Evolutionary conservation across 2,888 invertebrate genomes (phyloP).

Genomic region (Leptinotarsa juncta): DNA sequence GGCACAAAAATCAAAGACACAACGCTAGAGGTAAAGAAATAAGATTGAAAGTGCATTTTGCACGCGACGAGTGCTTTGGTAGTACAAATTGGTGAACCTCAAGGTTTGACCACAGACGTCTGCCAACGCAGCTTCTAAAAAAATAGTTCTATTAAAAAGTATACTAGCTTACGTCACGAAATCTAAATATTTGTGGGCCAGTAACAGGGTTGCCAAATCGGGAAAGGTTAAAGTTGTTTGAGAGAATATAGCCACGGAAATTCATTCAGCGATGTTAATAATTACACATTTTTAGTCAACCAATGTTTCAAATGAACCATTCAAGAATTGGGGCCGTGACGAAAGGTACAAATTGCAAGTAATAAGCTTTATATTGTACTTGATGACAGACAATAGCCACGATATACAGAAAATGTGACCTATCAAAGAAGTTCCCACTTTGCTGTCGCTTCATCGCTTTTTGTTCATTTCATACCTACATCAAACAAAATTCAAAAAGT

Average conservation of each 20-base stretch:
- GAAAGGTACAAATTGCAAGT: too few relatives aligned
- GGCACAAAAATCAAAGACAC: conserved; percentile 18
- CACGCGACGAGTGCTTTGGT: conserved; percentile 2
- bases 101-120: conserved; percentile 25
- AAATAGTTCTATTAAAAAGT: conserved; percentile 21
- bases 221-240: background rate
- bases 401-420: too few relatives aligned
- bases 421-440: too few relatives aligned
- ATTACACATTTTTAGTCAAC: background rate
- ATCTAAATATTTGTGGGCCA: background rate
- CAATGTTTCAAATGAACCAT: too few relatives aligned
- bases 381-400: too few relatives aligned
- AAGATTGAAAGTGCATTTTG: conserved; percentile 31
- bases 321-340: too few relatives aligned
- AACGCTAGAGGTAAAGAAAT: conserved; percentile 13
- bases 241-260: background rate
- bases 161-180: conserved; percentile 35
- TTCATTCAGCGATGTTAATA: background rate
- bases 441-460: too few relatives aligned
- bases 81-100: conserved; percentile 14
- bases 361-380: too few relatives aligned
- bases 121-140: background rate
- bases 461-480: too few relatives aligned
- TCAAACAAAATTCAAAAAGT: too few relatives aligned
- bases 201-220: conserved; percentile 17